These are phyloP conservation scores for Prionace glauca DNA, from an alignment of 2,797 vertebrate species.

Conservation along the genomic window DNA sequence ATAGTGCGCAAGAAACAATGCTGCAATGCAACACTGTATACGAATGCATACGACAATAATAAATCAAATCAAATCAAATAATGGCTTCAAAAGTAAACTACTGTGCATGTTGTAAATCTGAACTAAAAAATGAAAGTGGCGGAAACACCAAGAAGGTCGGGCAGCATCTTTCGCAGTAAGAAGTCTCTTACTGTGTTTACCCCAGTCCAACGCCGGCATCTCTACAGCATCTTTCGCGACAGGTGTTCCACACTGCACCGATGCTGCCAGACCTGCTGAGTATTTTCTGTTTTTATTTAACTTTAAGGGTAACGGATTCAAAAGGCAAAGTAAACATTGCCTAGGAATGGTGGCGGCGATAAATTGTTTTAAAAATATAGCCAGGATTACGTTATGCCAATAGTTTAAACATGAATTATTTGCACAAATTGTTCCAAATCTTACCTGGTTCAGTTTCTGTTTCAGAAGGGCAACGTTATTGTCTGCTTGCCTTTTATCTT, in stretches of 20 bases:
- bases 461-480: conserved; percentile 56
- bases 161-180: too few relatives aligned
- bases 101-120: too few relatives aligned
- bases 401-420: not conserved
- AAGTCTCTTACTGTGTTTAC: too few relatives aligned
- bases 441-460: conserved; percentile 59
- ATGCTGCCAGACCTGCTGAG: not conserved
- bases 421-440: too few relatives aligned
- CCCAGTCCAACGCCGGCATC: too few relatives aligned
- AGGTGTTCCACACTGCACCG: too few relatives aligned
- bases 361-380: not conserved
- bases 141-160: not conserved
- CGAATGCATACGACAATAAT: too few relatives aligned
- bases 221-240: too few relatives aligned
- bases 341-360: not conserved
- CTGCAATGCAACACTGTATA: too few relatives aligned
- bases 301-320: not conserved
- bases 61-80: not conserved
- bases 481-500: conserved; percentile 43
- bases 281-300: not conserved
- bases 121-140: not conserved
- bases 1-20: too few relatives aligned
- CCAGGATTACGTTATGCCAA: not conserved
- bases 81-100: not conserved
- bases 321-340: not conserved